Percentiles rank a stretch among this genome's conserved stretches.
phyloP scores from a whole-genome alignment of 2,797 vertebrate species.

The Dallia pectoralis region DNA sequence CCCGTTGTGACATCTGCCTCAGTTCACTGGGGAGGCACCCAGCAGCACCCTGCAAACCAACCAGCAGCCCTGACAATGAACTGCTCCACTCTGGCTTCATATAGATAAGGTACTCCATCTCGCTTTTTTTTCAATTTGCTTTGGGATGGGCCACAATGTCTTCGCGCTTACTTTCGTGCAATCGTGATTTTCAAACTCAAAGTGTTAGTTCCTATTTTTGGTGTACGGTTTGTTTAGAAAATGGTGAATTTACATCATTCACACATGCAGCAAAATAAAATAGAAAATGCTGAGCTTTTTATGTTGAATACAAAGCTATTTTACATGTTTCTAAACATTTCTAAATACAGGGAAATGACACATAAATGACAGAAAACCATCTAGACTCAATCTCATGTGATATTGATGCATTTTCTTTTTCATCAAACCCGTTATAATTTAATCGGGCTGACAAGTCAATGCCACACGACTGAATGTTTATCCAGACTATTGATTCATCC shows the following conservation, averaged over 20 bases:
- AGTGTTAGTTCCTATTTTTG: neutral
- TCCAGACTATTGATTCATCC: no score
- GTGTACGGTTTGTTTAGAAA: neutral
- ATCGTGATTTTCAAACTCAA: neutral
- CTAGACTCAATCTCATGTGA: constrained; percentile 57
- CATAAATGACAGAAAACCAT: constrained; percentile 51
- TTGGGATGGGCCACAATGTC: neutral
- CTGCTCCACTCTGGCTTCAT: constrained; percentile 47
- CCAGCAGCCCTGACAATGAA: constrained; percentile 55
- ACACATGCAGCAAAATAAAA: neutral
- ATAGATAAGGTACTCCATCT: constrained; percentile 62
- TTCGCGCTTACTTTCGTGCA: neutral
- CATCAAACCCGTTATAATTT: constrained; percentile 62
- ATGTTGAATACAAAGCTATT: no score
- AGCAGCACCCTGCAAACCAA: constrained; percentile 50
- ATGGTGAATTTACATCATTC: neutral
- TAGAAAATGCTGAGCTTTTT: neutral
- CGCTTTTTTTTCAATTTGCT: constrained; percentile 32
- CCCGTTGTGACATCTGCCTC: constrained; percentile 71
- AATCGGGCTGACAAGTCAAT: constrained; percentile 57
- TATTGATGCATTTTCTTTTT: constrained; percentile 68
- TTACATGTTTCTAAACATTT: no score
- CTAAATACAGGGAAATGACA: no score
- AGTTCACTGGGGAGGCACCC: constrained; percentile 69
- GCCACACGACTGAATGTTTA: constrained; percentile 44